Evolutionary conservation across 2,797 vertebrate species (phyloP).

Genomic region (Liparis tanakae): DNA sequence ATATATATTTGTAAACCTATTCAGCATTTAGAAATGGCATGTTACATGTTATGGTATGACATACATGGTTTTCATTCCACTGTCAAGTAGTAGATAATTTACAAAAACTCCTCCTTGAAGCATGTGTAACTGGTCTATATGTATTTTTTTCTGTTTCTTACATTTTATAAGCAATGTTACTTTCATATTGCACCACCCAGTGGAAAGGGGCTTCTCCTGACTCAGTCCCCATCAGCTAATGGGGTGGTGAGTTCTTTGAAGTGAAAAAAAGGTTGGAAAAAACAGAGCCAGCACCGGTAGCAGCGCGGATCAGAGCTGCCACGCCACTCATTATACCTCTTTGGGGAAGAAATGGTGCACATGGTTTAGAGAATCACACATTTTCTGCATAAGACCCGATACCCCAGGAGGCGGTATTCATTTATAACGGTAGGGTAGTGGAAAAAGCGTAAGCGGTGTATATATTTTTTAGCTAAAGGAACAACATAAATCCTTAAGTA

Average conservation of each 20-base stretch:
- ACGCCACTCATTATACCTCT: slow-evolving; percentile 13
- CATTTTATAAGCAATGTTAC: neutral
- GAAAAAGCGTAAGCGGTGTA: slow-evolving; percentile 68
- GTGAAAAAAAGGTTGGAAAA: slow-evolving; percentile 14
- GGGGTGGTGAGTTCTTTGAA: slow-evolving; percentile 42
- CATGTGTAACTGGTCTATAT: neutral
- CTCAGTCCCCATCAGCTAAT: neutral
- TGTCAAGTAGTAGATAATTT: neutral
- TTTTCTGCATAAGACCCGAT: slow-evolving; percentile 37
- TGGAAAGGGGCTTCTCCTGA: slow-evolving; percentile 22
- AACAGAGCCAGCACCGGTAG: neutral
- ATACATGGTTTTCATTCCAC: neutral
- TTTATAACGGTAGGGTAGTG: slow-evolving; percentile 49
- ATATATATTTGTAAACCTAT: neutral
- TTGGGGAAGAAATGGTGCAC: slow-evolving; percentile 18
- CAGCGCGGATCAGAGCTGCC: slow-evolving; percentile 7
- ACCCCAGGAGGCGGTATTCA: slow-evolving; percentile 43
- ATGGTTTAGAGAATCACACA: slow-evolving; percentile 39
- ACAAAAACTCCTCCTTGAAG: neutral
- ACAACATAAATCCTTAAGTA: slow-evolving; percentile 80
- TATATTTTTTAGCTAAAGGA: slow-evolving; percentile 69
- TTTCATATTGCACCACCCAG: slow-evolving; percentile 55
- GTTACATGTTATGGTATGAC: neutral
- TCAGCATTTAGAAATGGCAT: neutral
- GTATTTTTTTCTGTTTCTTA: slow-evolving; percentile 10